Conservation (phyloP, 2,797 vertebrate species). For the Coregonus sp. region DNA sequence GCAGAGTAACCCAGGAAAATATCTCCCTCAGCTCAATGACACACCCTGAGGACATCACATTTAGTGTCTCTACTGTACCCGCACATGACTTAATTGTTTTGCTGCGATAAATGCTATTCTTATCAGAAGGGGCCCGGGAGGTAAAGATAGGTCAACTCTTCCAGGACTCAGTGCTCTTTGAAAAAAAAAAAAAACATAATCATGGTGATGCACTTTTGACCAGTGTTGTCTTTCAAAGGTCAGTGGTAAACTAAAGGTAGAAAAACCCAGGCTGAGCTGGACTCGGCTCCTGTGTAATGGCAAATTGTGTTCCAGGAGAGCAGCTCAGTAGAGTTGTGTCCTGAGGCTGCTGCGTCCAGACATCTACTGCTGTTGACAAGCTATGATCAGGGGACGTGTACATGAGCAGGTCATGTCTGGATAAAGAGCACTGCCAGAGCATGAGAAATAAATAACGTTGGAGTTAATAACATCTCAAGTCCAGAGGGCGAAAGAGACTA, state of each 20-base stretch:
- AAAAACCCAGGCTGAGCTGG: not conserved
- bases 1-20: not conserved
- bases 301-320: not conserved
- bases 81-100: not conserved
- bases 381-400: not conserved
- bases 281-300: not conserved
- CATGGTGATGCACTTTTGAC: not conserved
- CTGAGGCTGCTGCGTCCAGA: not conserved
- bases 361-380: not conserved
- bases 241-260: not conserved
- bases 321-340: not conserved
- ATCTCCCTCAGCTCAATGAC: not conserved
- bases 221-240: not conserved
- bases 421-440: not conserved
- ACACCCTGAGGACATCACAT: not conserved
- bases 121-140: not conserved
- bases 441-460: not conserved
- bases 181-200: not conserved
- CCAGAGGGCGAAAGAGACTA: not conserved
- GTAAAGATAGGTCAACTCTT: not conserved
- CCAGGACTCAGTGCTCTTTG: not conserved
- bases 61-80: not conserved
- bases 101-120: not conserved
- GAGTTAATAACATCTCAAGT: not conserved
- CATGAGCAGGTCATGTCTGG: not conserved